Conservation (phyloP, 2,888 invertebrate genomes). For the Opisthograptis luteolata region DNA sequence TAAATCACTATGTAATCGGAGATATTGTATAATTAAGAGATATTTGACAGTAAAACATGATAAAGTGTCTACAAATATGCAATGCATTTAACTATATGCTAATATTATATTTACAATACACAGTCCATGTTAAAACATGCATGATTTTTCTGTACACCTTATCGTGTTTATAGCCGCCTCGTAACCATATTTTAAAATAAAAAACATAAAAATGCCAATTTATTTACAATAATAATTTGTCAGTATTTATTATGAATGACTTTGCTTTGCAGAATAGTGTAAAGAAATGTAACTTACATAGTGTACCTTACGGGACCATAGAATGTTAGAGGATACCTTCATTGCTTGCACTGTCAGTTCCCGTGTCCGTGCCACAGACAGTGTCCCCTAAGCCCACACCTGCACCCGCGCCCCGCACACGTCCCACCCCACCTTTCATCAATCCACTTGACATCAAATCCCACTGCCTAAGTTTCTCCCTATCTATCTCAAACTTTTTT, state of each 20-base stretch:
- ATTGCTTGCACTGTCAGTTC: slow-evolving; percentile 77
- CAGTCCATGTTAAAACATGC: slow-evolving; percentile 56
- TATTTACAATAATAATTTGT: slow-evolving; percentile 61
- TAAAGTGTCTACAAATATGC: slow-evolving; percentile 57
- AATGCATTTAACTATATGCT: slow-evolving; percentile 48
- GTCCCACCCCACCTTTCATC: slow-evolving; percentile 79
- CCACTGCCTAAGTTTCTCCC: slow-evolving; percentile 94
- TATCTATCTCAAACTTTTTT: slow-evolving; percentile 88
- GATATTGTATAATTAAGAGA: neutral
- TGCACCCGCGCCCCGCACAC: slow-evolving; percentile 69
- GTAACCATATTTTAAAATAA: neutral
- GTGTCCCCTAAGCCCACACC: slow-evolving; percentile 64
- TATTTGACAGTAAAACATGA: slow-evolving; percentile 57
- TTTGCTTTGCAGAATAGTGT: slow-evolving; percentile 73
- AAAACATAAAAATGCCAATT: slow-evolving; percentile 53
- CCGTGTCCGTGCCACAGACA: slow-evolving; percentile 72
- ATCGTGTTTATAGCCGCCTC: slow-evolving; percentile 58
- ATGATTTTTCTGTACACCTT: slow-evolving; percentile 68
- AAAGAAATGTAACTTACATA: slow-evolving; percentile 77
- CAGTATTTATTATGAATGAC: slow-evolving; percentile 66
- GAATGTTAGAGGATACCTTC: slow-evolving; percentile 81
- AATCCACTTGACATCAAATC: slow-evolving; percentile 94
- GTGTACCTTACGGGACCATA: slow-evolving; percentile 75
- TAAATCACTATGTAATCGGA: no score
- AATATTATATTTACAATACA: slow-evolving; percentile 53